Conservation (phyloP, 2,113 vertebrate genomes). For the Anolis carolinensis region DNA sequence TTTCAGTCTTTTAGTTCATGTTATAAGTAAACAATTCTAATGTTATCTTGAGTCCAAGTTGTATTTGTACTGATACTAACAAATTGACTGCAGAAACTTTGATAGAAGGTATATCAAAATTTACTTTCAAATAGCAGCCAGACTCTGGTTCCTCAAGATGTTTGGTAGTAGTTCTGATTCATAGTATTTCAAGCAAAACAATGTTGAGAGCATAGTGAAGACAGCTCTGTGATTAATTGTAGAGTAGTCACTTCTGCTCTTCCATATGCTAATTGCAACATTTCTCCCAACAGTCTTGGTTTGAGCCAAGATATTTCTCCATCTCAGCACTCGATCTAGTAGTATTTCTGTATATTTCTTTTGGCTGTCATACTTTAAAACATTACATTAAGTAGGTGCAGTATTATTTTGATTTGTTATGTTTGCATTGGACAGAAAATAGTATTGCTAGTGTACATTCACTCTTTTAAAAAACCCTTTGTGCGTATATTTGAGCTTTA, state of each 20-base stretch:
- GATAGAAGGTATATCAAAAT: neutral
- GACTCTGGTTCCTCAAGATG: neutral
- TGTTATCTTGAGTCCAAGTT: neutral
- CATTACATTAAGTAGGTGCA: conserved; percentile 5
- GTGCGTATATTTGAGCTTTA: no score
- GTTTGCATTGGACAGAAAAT: neutral
- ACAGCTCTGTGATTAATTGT: neutral
- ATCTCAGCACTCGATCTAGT: neutral
- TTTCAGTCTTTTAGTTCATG: neutral
- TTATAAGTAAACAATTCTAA: neutral
- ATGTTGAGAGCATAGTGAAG: neutral
- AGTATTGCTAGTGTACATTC: neutral
- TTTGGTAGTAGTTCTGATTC: neutral
- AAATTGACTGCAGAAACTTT: neutral
- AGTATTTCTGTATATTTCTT: conserved; percentile 21
- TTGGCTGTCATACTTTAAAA: conserved; percentile 16
- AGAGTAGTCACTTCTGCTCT: neutral
- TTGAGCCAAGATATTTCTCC: conserved; percentile 9
- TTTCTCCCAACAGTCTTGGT: neutral
- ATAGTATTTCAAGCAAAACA: neutral
- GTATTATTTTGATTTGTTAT: conserved; percentile 9
- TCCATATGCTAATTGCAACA: neutral
- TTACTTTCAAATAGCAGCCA: neutral
- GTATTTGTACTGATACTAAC: neutral
- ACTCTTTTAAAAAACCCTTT: neutral